Conservation (phyloP, 23 tunicate genomes). For the Ascidia mentula region DNA sequence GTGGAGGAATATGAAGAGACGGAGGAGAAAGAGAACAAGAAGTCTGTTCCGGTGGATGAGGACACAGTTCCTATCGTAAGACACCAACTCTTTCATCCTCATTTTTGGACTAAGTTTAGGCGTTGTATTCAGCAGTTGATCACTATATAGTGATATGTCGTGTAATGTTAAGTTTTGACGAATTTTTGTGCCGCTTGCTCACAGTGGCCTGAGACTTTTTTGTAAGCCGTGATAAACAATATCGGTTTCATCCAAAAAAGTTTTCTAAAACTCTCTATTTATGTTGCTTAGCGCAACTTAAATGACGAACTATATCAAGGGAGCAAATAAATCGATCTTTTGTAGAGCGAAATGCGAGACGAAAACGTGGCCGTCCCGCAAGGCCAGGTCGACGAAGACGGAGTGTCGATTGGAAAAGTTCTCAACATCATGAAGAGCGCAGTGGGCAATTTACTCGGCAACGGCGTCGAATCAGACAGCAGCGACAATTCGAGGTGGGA, state of each 20-base stretch:
- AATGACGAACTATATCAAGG: no score
- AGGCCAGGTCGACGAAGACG: constrained; percentile 19
- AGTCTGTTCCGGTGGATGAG: not conserved
- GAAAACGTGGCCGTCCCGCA: not conserved
- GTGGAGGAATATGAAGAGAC: constrained; percentile 83
- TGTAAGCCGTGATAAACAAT: not conserved
- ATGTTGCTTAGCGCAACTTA: no score
- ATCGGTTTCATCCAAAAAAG: not conserved
- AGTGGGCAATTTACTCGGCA: constrained; percentile 65
- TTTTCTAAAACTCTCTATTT: not conserved
- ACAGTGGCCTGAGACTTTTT: no score
- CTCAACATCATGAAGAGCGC: constrained; percentile 70
- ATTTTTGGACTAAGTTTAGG: no score
- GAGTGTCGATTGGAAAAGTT: constrained; percentile 49
- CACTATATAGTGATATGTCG: no score
- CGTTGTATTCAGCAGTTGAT: no score
- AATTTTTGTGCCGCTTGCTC: no score
- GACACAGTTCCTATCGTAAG: not conserved
- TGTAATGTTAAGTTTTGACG: no score
- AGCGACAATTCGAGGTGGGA: constrained; percentile 14
- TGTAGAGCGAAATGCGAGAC: not conserved
- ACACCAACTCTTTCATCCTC: no score
- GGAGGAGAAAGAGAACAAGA: constrained; percentile 32
- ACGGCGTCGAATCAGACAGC: constrained; percentile 21
- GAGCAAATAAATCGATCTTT: no score